Percentiles rank a stretch among this genome's conserved stretches.
phyloP scores from a whole-genome alignment of 1,140 invertebrate genomes.

The Proales similis region DNA sequence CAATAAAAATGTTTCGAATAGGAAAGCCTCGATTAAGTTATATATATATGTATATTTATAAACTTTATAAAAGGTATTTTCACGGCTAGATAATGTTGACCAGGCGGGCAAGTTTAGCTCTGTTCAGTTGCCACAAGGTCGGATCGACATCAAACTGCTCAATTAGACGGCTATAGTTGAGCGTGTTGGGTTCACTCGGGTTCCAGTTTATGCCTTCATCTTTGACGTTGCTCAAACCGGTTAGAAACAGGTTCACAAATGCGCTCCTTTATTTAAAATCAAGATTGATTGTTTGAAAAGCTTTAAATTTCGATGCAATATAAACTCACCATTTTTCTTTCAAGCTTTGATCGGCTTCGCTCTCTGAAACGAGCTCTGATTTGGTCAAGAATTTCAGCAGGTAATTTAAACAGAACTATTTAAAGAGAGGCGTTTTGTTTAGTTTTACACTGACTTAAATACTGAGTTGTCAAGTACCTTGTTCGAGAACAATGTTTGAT shows the following conservation, averaged over 20 bases:
- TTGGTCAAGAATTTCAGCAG: slow-evolving; percentile 28
- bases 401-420: slow-evolving; percentile 25
- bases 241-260: slow-evolving; percentile 21
- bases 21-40: not conserved
- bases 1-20: no score
- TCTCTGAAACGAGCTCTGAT: slow-evolving; percentile 12
- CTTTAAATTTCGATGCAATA: not conserved
- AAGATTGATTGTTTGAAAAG: not conserved
- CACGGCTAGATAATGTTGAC: not conserved
- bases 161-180: no score
- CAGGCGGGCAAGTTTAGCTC: not conserved
- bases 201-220: slow-evolving; percentile 3
- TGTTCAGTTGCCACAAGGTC: no score
- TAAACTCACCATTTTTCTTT: slow-evolving; percentile 20
- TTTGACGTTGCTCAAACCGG: not conserved
- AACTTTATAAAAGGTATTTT: not conserved
- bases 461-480: slow-evolving; percentile 12
- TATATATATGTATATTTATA: not conserved
- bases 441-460: no score
- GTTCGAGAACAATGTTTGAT: slow-evolving; percentile 23
- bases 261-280: slow-evolving; percentile 1
- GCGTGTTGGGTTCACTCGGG: no score
- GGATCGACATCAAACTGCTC: no score
- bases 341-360: slow-evolving; percentile 12
- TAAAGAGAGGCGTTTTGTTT: no score